Percentiles rank a stretch among this genome's conserved stretches.
Evolutionary conservation across 2,797 vertebrate genomes (phyloP).

Genomic region (Pteropus rufus): DNA sequence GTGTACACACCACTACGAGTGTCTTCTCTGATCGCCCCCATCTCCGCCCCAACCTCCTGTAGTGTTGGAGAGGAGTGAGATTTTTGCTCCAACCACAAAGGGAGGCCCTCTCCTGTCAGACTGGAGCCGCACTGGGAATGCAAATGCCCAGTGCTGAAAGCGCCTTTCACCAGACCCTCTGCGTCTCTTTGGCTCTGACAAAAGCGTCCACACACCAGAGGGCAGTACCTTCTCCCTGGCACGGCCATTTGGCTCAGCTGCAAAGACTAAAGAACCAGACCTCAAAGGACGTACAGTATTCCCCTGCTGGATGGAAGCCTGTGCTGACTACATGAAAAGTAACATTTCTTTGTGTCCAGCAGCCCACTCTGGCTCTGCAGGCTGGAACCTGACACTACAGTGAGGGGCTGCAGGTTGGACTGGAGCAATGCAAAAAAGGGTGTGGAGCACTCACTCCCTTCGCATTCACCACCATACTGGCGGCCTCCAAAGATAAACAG

Average conservation of each 20-base stretch:
- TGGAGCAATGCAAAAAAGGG: background rate
- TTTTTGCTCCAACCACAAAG: background rate
- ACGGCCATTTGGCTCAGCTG: background rate
- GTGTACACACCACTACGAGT: background rate
- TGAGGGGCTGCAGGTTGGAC: background rate
- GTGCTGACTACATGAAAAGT: background rate
- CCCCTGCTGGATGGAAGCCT: background rate
- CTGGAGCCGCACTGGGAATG: background rate
- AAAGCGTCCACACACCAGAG: background rate
- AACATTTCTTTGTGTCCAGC: background rate
- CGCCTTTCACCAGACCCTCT: background rate
- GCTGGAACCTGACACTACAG: background rate
- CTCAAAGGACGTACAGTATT: background rate
- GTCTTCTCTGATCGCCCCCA: background rate
- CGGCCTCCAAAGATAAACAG: constrained; percentile 13
- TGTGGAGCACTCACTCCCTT: background rate
- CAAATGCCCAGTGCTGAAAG: background rate
- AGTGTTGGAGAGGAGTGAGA: background rate
- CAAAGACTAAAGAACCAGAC: background rate
- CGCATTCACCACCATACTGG: background rate
- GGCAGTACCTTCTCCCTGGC: background rate
- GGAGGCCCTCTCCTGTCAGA: background rate
- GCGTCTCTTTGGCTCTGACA: background rate
- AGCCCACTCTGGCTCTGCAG: background rate
- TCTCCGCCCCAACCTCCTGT: background rate